Percentiles rank a stretch among this genome's conserved stretches.
These are phyloP conservation scores for Drosophila affinis DNA, from an alignment of 2,888 invertebrate species.

Conservation along the genomic window DNA sequence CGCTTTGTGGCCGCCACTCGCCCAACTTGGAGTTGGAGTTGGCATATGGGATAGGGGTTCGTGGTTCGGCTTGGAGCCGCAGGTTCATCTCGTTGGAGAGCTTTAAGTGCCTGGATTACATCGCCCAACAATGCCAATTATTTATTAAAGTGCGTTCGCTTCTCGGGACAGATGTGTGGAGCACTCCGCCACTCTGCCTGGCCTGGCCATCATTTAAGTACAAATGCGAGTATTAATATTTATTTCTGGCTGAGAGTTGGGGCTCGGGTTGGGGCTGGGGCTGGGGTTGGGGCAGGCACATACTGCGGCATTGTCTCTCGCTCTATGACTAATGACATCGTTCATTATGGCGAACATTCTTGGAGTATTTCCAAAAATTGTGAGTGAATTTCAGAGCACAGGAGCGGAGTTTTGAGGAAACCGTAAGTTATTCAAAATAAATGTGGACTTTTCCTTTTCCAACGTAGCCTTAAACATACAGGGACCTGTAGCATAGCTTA, in stretches of 20 bases:
- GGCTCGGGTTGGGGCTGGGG: not conserved
- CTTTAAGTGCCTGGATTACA: constrained; percentile 65
- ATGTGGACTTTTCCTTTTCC: no score
- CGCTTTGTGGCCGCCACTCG: constrained; percentile 53
- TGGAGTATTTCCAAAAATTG: constrained; percentile 75
- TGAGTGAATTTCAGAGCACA: constrained; percentile 35
- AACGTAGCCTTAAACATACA: no score
- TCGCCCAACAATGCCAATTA: constrained; percentile 72
- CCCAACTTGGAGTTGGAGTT: constrained; percentile 1
- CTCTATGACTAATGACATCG: constrained; percentile 82
- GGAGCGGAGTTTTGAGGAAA: constrained; percentile 26
- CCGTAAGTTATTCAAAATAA: not conserved
- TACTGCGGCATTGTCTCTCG: constrained; percentile 67
- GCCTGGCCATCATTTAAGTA: constrained; percentile 65
- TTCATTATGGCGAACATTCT: constrained; percentile 82
- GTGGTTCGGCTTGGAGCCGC: not conserved
- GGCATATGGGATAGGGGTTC: not conserved
- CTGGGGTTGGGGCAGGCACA: constrained; percentile 16
- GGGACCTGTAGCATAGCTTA: no score
- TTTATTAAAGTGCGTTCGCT: constrained; percentile 73
- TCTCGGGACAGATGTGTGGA: constrained; percentile 8
- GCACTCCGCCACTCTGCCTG: constrained; percentile 29
- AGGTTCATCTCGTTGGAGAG: constrained; percentile 19
- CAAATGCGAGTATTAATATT: constrained; percentile 76
- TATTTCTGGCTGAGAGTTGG: constrained; percentile 31